Base-by-base conservation (phyloP, 2,888 invertebrate genomes). In the Encarsia formosa region DNA sequence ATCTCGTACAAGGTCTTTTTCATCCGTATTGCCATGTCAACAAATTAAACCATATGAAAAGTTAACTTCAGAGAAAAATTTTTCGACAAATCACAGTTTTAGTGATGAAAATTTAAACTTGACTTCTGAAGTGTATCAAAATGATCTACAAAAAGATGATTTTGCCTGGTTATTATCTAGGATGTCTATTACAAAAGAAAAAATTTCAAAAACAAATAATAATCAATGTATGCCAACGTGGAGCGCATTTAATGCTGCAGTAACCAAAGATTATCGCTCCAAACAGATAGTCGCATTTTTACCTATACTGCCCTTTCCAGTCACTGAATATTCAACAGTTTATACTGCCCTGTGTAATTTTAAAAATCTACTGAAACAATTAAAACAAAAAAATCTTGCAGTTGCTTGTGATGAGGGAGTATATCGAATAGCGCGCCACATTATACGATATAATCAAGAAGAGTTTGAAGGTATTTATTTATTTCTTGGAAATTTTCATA, bases 391-490 rank as follows among this genome's bases (percentile, higher is more conserved):
- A 11, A 20, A 32, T 16, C 32, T 55, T 11, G 22, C 45, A 18
- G 49, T 55, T 6, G 39, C 32, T 20, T 55, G 56, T 40, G 49
- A 56, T 49, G 41, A 45, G 38, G 49, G 49, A n/a, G 56, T 56
- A 1, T 56, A 56, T 26, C n/a, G 32, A 22, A 26, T 45, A 9
- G 56, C 49, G 1, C 24, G 40, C 20, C 48, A 52, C 11, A 49
- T 56, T 11, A 43, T 19, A 23, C 13, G 46, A 9, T 24, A n/a
- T 15, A n/a, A 29, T 13, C 23, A 34, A 23, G 38, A 52, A 15
- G 16, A 52, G 19, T 49, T 52, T 16, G 42, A 49, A 24, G 29
- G 39, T 16, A 22, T 52, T 1, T n/a, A 37, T 31, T 9, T 56
- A 11, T 38, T 40, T 15, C 5, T 56, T 11, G 43, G 56, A 4